These are phyloP conservation scores for Agapornis roseicollis DNA, from an alignment of 2,113 vertebrate genomes.

Conservation along the genomic window DNA sequence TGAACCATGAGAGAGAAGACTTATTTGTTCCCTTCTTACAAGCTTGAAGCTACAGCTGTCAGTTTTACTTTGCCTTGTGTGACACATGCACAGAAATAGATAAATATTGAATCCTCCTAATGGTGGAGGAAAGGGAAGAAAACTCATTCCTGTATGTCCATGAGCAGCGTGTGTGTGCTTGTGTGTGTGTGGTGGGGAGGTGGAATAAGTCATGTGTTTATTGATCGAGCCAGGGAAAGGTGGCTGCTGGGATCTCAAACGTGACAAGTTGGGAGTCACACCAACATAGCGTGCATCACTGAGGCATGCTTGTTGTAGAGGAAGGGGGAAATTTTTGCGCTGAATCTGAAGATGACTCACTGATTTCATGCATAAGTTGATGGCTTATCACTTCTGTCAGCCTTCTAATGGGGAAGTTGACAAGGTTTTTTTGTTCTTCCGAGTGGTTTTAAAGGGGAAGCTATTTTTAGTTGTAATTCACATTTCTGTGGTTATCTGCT, in stretches of 20 bases:
- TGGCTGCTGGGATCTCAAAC: neutral
- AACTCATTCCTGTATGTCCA: neutral
- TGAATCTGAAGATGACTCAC: neutral
- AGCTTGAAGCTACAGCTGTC: neutral
- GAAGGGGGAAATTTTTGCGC: neutral
- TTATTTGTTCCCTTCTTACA: neutral
- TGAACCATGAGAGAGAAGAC: neutral
- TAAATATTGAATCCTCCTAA: neutral
- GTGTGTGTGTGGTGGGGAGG: neutral
- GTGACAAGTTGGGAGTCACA: neutral
- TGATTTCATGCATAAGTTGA: neutral
- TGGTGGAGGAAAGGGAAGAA: neutral
- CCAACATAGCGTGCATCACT: neutral
- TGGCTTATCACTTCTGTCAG: constrained; percentile 7
- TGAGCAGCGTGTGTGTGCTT: neutral
- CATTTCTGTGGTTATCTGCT: neutral
- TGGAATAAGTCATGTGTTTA: neutral
- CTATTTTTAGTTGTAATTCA: neutral
- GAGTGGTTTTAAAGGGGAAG: neutral
- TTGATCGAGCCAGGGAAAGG: neutral
- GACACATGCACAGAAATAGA: neutral
- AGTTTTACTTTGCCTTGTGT: neutral
- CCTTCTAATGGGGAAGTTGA: neutral
- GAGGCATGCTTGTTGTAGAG: neutral
- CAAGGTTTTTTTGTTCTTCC: neutral